These are phyloP conservation scores for Calameuta pallipes DNA, from an alignment of 2,888 invertebrate genomes.

Conservation along the genomic window DNA sequence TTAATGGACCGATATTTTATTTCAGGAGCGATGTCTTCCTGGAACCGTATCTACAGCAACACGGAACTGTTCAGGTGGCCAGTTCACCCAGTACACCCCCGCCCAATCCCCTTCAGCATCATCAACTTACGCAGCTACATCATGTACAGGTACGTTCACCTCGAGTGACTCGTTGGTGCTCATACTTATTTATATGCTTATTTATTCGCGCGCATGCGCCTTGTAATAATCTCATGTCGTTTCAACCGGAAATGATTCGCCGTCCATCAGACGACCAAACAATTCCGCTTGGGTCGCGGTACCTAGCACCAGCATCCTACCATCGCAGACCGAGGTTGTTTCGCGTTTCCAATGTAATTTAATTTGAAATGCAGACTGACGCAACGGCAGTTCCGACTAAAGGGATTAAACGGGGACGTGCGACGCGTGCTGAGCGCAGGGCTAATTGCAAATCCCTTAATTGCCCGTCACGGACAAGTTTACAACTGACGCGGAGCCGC, in stretches of 20 bases:
- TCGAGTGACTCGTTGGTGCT: neutral
- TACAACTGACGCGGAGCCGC: conserved; percentile 5
- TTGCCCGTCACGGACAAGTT: conserved; percentile 35
- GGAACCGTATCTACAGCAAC: conserved; percentile 77
- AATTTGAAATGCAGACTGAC: conserved; percentile 65
- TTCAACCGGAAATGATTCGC: neutral
- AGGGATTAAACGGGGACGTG: conserved; percentile 63
- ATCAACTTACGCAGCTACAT: conserved; percentile 71
- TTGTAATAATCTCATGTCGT: neutral
- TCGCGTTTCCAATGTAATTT: conserved; percentile 48
- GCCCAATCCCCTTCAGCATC: conserved; percentile 63
- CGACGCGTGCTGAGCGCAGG: conserved; percentile 50
- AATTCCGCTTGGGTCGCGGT: neutral
- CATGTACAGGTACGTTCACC: conserved; percentile 60
- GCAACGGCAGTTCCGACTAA: conserved; percentile 54
- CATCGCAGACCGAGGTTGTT: neutral
- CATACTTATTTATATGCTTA: conserved; percentile 3
- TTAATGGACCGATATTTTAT: conserved; percentile 38
- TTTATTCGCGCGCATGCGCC: neutral
- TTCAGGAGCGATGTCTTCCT: conserved; percentile 81
- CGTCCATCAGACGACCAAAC: neutral
- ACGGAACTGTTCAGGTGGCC: conserved; percentile 61
- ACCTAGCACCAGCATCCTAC: neutral
- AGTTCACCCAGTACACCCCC: conserved; percentile 62
- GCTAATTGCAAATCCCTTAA: conserved; percentile 39